A percentile compares a stretch with the other conserved stretches of the same genome.
phyloP scores from a whole-genome alignment of 2,888 invertebrate species.

The Podotricha telesiphe region DNA sequence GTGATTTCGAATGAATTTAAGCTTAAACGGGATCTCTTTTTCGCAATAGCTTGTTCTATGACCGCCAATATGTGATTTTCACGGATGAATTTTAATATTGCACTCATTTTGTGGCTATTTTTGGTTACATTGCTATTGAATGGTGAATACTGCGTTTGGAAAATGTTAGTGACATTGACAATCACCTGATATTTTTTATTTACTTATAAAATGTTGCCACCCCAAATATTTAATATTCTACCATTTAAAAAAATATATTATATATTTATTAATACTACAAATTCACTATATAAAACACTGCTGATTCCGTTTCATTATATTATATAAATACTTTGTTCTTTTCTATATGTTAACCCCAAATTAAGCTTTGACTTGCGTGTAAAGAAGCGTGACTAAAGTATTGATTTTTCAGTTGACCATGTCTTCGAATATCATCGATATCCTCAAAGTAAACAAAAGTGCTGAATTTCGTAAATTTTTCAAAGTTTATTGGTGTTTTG shows the following conservation, averaged over 20 bases:
- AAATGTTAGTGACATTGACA: conserved; percentile 50
- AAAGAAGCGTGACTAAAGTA: conserved; percentile 46
- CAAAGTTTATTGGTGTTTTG: conserved; percentile 37
- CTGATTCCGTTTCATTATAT: too few species aligned
- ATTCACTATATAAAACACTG: neutral
- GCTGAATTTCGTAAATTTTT: conserved; percentile 41
- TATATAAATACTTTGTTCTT: neutral
- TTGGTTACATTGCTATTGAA: conserved; percentile 62
- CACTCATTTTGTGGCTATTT: conserved; percentile 82
- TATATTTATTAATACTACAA: neutral
- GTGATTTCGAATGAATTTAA: conserved; percentile 86
- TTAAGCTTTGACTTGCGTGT: conserved; percentile 28
- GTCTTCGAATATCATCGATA: conserved; percentile 44
- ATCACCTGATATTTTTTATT: conserved; percentile 49
- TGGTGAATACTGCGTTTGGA: conserved; percentile 69
- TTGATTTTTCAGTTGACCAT: conserved; percentile 55
- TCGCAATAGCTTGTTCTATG: conserved; percentile 85
- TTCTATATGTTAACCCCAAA: neutral
- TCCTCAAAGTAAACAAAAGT: conserved; percentile 49
- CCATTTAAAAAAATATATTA: conserved; percentile 5
- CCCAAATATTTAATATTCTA: conserved; percentile 30
- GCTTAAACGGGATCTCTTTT: conserved; percentile 84
- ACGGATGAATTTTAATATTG: conserved; percentile 87
- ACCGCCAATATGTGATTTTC: conserved; percentile 86
- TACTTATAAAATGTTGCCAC: conserved; percentile 25